Evolutionary conservation across 2,113 vertebrate genomes (phyloP), one percentile per base, ranked within the genome.

Genomic region (Columbina picui): DNA sequence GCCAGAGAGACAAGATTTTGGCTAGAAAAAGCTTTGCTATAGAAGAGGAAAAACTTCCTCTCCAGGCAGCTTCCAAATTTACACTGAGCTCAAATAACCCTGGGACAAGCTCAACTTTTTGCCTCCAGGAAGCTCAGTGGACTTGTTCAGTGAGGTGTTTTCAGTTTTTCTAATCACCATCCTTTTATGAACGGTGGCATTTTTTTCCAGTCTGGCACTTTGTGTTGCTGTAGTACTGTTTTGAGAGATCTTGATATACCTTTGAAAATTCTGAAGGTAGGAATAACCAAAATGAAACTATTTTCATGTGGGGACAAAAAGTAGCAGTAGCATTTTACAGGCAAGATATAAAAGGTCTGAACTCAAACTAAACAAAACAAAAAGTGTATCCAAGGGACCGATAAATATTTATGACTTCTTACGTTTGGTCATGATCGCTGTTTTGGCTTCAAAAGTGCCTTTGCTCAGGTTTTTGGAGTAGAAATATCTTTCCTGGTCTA

Each of bases 391-490:
- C 89, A 95, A 96, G 93, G 93, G 87, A 95, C 91, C 12, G 0
- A 86, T 69, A 97, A 96, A 95, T 96, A 93, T 91, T 96, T 95
- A 63, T 74, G 59, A 39, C 82, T 85, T 93, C 38, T 94, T 90
- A 9, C 7, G 56, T 80, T 94, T 91, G 74, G 84, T 69, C 78
- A 25, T 25, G 70, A 74, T 65, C 64, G 32, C 39, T 91, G 14
- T 39, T 75, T 84, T 32, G 39, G 57, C 45, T 94, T 89, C 71
- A 63, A 38, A 90, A 70, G 3, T 55, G 25, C n/a, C 80, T 86
- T 87, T 84, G 20, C 52, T 73, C 30, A 57, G 65, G 61, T 47
- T 81, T 89, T 91, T 69, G 36, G 52, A 75, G 64, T 52, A 82
- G 32, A 63, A 74, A 12, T n/a, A 11, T 67, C 50, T 53, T 63